Base-by-base conservation (phyloP, 2,113 vertebrate genomes). In the Mesembrinibis cayennensis region DNA sequence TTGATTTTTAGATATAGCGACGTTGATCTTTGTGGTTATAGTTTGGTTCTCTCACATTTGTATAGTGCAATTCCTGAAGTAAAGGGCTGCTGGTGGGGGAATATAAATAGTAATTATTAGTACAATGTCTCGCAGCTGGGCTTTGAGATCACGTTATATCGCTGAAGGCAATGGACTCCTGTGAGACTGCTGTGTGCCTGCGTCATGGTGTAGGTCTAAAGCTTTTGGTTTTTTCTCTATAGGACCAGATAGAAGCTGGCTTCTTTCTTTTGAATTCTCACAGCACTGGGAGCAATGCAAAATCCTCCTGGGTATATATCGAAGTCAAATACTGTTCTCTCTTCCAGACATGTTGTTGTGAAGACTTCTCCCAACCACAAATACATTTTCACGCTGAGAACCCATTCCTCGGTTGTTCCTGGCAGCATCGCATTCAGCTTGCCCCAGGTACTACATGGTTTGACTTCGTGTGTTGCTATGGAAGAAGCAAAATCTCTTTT, bases 381-480 rank as follows among this genome's bases (percentile, higher is more conserved):
- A 89, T 99, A 98, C 77, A 98, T 99, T 50, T 99, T 99, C 95
- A 99, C 99, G 0, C 94, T 99, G 95, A 99, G 96, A 96, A 99
- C 93, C 3, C 98, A 99, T 47, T 84, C 98, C 8, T 98, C 98
- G 0, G 98, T 99, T 16, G 97, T 98, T 44, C 90, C 98, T 3
- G 99, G 99, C 82, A 98, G 97, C 94, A 99, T 99, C 5, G 99
- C 98, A 8, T 99, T 99, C 98, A 99, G 99, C 93, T 96, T 99
- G 85, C 99, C 99, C 4, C 99, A 99, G 99, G 99, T 99, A 98
- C 67, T 20, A 1, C 9, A 1, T 29, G 62, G 1, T 40, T 44
- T 78, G 32, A 21, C 27, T 44, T 16, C 1, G 18, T 5, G 2
- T 34, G 83, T 50, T 74, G 29, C 87, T 84, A 0, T 10, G 53